Percentiles rank a stretch among this genome's conserved stretches.
phyloP scores from a whole-genome alignment of 2,888 invertebrate genomes.

The Empis stercorea region DNA sequence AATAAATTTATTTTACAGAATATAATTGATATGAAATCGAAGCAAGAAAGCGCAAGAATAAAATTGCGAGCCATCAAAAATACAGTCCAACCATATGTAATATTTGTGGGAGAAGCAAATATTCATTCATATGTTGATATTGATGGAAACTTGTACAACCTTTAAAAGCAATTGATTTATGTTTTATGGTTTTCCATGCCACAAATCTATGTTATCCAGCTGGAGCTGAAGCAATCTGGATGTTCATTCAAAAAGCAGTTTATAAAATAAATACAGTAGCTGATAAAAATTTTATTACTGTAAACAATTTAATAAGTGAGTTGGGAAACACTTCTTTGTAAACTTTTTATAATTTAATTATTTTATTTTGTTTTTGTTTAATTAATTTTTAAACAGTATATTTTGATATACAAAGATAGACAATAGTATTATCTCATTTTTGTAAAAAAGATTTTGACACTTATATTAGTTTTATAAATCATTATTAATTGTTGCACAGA shows the following conservation, averaged over 20 bases:
- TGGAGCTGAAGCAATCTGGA: background rate
- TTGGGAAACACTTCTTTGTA: background rate
- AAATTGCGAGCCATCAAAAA: background rate
- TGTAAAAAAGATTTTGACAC: background rate
- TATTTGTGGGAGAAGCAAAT: background rate
- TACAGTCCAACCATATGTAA: background rate
- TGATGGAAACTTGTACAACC: background rate
- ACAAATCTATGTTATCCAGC: background rate
- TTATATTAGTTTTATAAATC: background rate
- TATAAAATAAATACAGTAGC: background rate
- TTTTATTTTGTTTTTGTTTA: background rate
- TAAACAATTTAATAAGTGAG: background rate
- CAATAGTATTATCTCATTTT: background rate
- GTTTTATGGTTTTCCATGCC: slow-evolving; percentile 1
- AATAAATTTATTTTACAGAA: background rate
- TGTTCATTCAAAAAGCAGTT: background rate
- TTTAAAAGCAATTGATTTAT: background rate
- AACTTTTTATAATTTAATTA: background rate
- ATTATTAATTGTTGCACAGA: background rate
- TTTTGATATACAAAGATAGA: background rate
- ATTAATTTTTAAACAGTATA: background rate
- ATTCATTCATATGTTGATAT: background rate
- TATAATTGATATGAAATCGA: background rate
- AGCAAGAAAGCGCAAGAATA: background rate
- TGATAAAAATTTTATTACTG: background rate